Evolutionary conservation across 2,888 invertebrate genomes (phyloP).

Genomic region (Drosophila tanythrix): DNA sequence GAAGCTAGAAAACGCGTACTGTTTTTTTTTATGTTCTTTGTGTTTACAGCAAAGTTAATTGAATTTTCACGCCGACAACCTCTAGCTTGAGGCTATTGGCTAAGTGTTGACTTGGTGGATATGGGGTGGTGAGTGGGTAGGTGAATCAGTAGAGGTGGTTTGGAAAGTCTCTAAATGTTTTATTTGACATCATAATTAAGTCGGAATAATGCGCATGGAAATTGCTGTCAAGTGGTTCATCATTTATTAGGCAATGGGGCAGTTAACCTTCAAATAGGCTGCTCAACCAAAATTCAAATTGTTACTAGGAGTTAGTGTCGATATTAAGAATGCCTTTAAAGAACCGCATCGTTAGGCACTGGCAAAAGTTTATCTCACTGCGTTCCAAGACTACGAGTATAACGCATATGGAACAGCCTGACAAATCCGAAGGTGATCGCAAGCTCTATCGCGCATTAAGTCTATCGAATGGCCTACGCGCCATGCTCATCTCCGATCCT

Average conservation of each 20-base stretch:
- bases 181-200: conserved; percentile 77
- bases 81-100: conserved; percentile 33
- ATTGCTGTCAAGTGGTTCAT: conserved; percentile 69
- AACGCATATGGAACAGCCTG: conserved; percentile 86
- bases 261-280: conserved; percentile 30
- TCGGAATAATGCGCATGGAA: conserved; percentile 70
- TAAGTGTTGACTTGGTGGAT: not conserved
- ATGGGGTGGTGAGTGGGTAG: not conserved
- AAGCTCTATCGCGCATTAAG: conserved; percentile 90
- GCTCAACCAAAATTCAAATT: conserved; percentile 39
- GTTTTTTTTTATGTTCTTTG: conserved; percentile 20
- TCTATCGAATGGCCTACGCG: conserved; percentile 90
- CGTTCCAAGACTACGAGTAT: conserved; percentile 32
- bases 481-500: conserved; percentile 89
- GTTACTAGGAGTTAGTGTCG: conserved; percentile 15
- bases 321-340: conserved; percentile 39
- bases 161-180: conserved; percentile 48
- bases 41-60: conserved; percentile 69
- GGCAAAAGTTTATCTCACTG: conserved; percentile 34
- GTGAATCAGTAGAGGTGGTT: not conserved
- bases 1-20: conserved; percentile 10
- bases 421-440: conserved; percentile 91
- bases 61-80: conserved; percentile 68
- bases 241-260: conserved; percentile 59
- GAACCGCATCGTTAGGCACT: conserved; percentile 31